Evolutionary conservation across 1,140 invertebrate species (phyloP).

Genomic region (Drosophila gunungcola): DNA sequence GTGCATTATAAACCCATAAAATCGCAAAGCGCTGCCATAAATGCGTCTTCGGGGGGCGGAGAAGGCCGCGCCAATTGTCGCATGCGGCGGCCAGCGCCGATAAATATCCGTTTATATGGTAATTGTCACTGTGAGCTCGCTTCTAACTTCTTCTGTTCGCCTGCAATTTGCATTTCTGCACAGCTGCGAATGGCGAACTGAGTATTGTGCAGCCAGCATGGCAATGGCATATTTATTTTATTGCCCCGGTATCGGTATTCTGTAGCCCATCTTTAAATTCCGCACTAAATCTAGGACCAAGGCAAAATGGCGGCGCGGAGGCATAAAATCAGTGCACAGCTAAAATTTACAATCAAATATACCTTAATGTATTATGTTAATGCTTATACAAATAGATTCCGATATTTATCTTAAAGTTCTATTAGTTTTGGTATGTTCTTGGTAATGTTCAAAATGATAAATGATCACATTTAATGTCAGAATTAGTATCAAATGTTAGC

Average conservation of each 20-base stretch:
- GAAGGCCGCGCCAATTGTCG: constrained; percentile 64
- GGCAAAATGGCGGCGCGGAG: constrained; percentile 55
- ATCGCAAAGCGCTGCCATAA: constrained; percentile 75
- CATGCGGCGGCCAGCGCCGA: constrained; percentile 66
- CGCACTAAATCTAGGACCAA: constrained; percentile 35
- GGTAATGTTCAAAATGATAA: too few relatives aligned
- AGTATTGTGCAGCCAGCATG: constrained; percentile 37
- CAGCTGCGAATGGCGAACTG: constrained; percentile 68
- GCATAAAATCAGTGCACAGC: constrained; percentile 28
- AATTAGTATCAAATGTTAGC: too few relatives aligned
- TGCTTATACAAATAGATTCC: too few relatives aligned
- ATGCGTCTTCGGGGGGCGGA: constrained; percentile 20
- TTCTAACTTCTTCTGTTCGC: constrained; percentile 46
- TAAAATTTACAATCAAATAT: not conserved
- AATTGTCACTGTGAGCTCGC: constrained; percentile 57
- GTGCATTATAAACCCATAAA: constrained; percentile 82
- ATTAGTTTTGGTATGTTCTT: too few relatives aligned
- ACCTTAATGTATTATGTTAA: too few relatives aligned
- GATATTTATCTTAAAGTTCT: too few relatives aligned
- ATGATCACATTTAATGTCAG: too few relatives aligned
- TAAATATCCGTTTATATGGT: constrained; percentile 82
- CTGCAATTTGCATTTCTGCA: constrained; percentile 69
- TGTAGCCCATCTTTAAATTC: constrained; percentile 15
- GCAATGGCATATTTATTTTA: constrained; percentile 69
- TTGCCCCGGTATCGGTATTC: constrained; percentile 15